Conservation (phyloP, 2,797 vertebrate species). For the Heterohyrax brucei region DNA sequence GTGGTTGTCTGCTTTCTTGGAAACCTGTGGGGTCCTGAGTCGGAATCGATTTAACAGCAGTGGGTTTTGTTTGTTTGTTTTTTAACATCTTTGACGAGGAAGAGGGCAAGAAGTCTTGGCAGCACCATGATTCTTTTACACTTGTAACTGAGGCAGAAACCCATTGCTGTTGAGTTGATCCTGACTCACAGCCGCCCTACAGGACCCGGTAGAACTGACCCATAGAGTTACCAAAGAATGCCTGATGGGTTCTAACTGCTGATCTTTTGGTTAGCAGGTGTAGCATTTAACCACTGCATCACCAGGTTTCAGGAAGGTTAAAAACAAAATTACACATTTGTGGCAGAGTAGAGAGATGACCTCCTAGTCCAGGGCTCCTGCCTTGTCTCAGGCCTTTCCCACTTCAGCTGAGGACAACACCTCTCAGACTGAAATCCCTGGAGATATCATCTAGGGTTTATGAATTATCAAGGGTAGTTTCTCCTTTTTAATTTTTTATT, state of each 20-base stretch:
- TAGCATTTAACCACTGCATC: too few species aligned
- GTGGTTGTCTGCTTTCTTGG: too few species aligned
- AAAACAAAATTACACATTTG: neutral
- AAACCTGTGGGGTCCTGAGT: too few species aligned
- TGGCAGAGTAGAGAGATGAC: neutral
- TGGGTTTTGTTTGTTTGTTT: too few species aligned
- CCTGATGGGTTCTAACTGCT: too few species aligned
- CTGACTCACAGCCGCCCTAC: too few species aligned
- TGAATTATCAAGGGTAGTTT: neutral
- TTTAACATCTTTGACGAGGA: neutral
- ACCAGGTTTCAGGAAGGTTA: neutral
- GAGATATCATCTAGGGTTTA: neutral
- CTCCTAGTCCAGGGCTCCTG: neutral
- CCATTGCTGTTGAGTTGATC: too few species aligned
- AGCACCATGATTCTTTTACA: neutral
- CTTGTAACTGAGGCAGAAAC: neutral
- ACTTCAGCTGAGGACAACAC: rapidly evolving
- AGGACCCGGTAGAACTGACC: too few species aligned
- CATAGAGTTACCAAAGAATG: too few species aligned
- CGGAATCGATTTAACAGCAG: too few species aligned
- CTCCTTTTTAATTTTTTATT: neutral
- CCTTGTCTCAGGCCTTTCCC: rapidly evolving
- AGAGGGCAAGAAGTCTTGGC: neutral
- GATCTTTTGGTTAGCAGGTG: too few species aligned
- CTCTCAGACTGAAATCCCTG: neutral